These are phyloP conservation scores for Leptoclinus maculatus DNA, from an alignment of 2,797 vertebrate species.

Conservation along the genomic window DNA sequence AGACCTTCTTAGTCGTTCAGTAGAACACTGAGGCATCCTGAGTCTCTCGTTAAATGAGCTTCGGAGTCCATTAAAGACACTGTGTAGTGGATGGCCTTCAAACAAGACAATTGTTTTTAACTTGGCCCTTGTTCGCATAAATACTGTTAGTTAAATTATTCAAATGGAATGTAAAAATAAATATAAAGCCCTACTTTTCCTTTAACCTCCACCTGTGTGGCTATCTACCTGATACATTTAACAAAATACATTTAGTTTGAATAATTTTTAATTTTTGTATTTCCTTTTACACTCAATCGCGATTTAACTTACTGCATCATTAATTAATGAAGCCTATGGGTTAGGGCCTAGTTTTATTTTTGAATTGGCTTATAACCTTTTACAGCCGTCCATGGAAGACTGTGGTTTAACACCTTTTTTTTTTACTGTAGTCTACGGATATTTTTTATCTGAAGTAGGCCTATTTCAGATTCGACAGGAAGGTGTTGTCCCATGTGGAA, in stretches of 20 bases:
- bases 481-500: background rate
- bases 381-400: background rate
- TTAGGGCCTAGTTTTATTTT: background rate
- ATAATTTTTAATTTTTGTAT: background rate
- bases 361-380: background rate
- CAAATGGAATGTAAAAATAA: too few species aligned
- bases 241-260: background rate
- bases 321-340: background rate
- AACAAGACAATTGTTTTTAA: too few species aligned
- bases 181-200: too few species aligned
- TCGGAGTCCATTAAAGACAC: too few species aligned
- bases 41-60: too few species aligned
- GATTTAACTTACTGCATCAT: background rate
- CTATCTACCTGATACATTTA: background rate
- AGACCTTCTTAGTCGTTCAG: too few species aligned
- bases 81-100: too few species aligned
- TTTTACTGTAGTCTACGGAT: too few species aligned
- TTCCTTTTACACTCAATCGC: background rate
- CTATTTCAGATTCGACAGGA: background rate
- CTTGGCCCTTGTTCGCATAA: too few species aligned
- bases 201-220: background rate
- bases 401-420: background rate
- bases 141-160: background rate
- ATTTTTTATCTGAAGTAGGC: too few species aligned
- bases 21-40: too few species aligned